Evolutionary conservation across 64 coral and sea anemone species (phyloP).

Genomic region (Astreopora myriophthalma): DNA sequence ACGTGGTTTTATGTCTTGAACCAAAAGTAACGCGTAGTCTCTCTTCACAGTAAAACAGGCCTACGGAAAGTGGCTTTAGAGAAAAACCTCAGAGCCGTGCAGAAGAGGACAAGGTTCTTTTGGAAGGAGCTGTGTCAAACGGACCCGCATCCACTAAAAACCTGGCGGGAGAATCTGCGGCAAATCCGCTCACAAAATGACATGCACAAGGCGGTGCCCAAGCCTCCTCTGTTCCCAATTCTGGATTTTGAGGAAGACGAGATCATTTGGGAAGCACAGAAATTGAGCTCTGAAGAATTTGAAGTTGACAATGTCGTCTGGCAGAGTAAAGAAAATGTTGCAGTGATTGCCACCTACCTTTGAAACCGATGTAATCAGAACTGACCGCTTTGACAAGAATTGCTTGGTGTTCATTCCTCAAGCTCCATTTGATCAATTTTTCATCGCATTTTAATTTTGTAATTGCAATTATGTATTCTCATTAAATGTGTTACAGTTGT

Average conservation of each 20-base stretch:
- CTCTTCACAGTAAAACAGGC: neutral
- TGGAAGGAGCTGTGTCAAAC: neutral
- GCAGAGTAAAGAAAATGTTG: neutral
- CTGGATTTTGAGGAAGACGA: neutral
- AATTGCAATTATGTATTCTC: too few species aligned
- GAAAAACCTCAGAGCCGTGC: neutral
- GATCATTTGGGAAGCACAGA: neutral
- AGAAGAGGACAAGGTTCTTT: neutral
- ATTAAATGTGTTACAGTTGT: too few species aligned
- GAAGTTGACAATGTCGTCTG: neutral
- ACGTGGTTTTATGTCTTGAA: neutral
- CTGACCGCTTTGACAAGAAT: too few species aligned
- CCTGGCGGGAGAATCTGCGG: constrained; percentile 22
- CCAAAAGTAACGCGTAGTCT: neutral
- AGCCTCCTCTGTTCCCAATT: neutral
- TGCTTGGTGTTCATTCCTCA: too few species aligned
- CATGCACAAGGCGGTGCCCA: neutral
- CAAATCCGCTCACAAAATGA: constrained; percentile 11
- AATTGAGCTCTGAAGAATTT: neutral
- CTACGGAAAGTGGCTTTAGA: neutral
- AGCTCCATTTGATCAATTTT: too few species aligned
- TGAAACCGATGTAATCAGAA: neutral
- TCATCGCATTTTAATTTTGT: too few species aligned
- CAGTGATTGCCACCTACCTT: neutral
- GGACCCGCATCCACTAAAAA: neutral